These are phyloP conservation scores for Thereuonema tuberculata DNA, from an alignment of 1,140 invertebrate species.

Conservation along the genomic window DNA sequence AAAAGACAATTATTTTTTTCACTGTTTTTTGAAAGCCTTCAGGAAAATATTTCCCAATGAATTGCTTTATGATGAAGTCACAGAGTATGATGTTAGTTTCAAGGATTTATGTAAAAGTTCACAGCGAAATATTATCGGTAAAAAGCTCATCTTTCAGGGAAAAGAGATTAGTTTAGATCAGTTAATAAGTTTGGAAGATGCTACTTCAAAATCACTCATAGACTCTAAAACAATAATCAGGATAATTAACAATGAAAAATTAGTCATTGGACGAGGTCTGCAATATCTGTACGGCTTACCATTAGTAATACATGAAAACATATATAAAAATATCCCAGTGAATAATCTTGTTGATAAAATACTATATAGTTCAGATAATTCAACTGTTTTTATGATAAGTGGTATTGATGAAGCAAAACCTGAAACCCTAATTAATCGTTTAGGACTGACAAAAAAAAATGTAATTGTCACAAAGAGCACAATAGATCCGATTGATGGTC, in stretches of 20 bases:
- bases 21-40: no score
- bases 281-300: not conserved
- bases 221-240: not conserved
- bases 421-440: no score
- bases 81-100: not conserved
- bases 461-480: no score
- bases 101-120: not conserved
- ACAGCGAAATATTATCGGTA: not conserved
- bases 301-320: no score
- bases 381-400: not conserved
- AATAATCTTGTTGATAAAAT: not conserved
- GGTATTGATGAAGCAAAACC: no score
- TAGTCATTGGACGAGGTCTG: not conserved
- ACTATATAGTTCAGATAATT: not conserved
- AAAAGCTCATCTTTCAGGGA: not conserved
- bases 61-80: no score
- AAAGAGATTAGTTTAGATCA: not conserved
- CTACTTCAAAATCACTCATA: not conserved
- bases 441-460: no score
- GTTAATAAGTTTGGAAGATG: not conserved
- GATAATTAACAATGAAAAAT: not conserved
- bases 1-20: no score
- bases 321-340: not conserved
- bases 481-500: no score
- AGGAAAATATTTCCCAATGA: no score